Base-by-base conservation (phyloP, 1,140 invertebrate species). In the Papilio helenus region DNA sequence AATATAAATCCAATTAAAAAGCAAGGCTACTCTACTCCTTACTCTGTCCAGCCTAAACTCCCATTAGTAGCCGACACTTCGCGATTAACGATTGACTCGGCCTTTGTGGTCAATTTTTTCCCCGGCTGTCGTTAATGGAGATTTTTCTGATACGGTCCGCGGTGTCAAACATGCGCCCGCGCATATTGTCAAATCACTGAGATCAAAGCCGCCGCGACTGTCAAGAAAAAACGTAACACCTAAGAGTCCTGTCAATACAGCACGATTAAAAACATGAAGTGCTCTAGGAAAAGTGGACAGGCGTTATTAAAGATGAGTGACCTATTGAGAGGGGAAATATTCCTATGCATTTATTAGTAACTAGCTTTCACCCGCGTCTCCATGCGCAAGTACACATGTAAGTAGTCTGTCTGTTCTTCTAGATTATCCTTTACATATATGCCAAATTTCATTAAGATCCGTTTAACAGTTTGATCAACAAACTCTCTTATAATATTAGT, bases 11-110 rank as follows among this genome's bases (percentile, higher is more conserved):
- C 23, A 68, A 34, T 29, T 29, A 5, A 16, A 29, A 29, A 72
- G 18, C 1, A 76, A 72, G 49, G 77, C 76, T 1, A 72, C 88
- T 92, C 88, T 79, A 88, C 51, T 42, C 44, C 8, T 79, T 71
- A 76, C 73, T 14, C 39, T 87, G 79, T 84, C 39, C 82, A 65
- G 77, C 79, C 76, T 79, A 79, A 84, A 79, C 86, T 84, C 81
- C 92, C 90, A 93, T 93, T 93, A 93, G 90, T 91, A 90, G 88
- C 86, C 82, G 85, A 86, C 90, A 92, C 88, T 89, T 88, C 88
- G 86, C 89, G 88, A 92, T 91, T 91, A 90, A 89, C 88, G 86
- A 92, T 88, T 88, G 84, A 88, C 83, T 85, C 80, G 81, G 83
- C 85, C 86, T 90, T 91, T 90, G 86, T 91, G 84, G 88, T 88